Conservation (phyloP, 2,113 vertebrate species). For the Podarcis muralis region DNA sequence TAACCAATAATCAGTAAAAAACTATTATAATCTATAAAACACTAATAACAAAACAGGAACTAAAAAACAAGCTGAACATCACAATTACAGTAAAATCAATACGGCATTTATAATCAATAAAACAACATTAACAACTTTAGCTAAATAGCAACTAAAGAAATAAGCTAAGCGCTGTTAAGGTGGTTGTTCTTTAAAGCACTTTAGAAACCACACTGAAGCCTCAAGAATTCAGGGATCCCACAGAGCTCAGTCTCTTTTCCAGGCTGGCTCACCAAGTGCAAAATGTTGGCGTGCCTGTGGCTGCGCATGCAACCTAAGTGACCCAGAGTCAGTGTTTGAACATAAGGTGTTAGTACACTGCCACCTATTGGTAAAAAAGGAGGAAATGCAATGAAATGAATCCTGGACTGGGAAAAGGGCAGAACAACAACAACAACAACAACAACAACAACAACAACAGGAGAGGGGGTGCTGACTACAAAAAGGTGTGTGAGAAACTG, state of each 20-base stretch:
- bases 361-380: conserved; percentile 33
- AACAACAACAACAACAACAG: background rate
- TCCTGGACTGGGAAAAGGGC: no score
- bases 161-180: no score
- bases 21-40: no score
- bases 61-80: no score
- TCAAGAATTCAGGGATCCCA: conserved; percentile 19
- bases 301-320: background rate
- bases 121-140: no score
- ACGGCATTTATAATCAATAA: no score
- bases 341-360: conserved; percentile 27
- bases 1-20: no score
- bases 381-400: background rate
- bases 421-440: no score
- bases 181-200: background rate
- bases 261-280: background rate
- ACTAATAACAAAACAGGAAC: no score
- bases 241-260: conserved; percentile 5
- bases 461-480: background rate
- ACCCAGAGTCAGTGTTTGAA: conserved; percentile 4
- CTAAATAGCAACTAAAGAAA: no score
- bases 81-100: no score
- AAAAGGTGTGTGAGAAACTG: background rate
- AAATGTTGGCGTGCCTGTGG: background rate
- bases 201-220: background rate